phyloP scores from a whole-genome alignment of 2,797 vertebrate species.

The Smutsia temminckii region DNA sequence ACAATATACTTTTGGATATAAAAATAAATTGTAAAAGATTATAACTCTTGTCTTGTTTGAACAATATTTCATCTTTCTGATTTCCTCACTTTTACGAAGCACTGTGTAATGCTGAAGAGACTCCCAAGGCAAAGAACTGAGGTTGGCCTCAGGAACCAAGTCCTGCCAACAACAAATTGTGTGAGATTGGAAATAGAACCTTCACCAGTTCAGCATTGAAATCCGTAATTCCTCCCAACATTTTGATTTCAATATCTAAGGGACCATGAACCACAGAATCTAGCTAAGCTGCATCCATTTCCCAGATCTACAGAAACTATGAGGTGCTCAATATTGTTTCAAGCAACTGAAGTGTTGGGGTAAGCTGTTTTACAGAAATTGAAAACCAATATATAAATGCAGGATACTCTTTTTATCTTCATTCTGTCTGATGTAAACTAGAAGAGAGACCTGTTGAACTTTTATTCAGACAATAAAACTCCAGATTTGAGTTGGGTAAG shows the following conservation, averaged over 20 bases:
- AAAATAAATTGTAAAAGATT: not conserved
- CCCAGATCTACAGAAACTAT: not conserved
- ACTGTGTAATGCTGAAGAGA: not conserved
- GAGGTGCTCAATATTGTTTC: not conserved
- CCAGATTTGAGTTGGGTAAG: not conserved
- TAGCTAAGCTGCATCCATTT: not conserved
- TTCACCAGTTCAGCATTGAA: not conserved
- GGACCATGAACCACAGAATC: not conserved
- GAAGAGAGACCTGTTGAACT: not conserved
- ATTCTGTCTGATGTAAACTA: not conserved
- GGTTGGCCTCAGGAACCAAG: not conserved
- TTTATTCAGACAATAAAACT: not conserved
- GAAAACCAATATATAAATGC: not conserved
- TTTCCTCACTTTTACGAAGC: not conserved
- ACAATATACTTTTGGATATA: not conserved
- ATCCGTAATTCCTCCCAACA: not conserved
- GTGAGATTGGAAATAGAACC: not conserved
- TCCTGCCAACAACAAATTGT: not conserved
- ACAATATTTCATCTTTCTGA: not conserved
- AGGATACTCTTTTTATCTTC: not conserved
- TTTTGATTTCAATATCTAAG: not conserved
- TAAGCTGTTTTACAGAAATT: not conserved
- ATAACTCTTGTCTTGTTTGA: not conserved
- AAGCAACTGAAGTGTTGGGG: not conserved
- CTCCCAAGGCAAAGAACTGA: too few relatives aligned